Conservation (phyloP, 2,888 invertebrate species). For the Tillus elongatus region DNA sequence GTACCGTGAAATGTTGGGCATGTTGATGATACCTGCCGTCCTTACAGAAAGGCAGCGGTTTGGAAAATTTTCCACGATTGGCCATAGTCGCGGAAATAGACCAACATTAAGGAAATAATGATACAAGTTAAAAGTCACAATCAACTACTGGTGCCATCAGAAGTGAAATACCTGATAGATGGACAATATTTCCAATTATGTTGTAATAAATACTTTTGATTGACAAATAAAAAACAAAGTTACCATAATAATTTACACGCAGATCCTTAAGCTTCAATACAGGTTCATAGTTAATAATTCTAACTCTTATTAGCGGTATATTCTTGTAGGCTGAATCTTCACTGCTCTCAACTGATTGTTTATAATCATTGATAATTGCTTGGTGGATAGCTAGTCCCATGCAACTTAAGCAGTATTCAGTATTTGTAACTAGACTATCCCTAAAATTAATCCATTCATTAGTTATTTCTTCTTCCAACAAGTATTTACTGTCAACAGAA, state of each 20-base stretch:
- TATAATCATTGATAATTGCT: constrained; percentile 43
- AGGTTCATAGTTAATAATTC: constrained; percentile 56
- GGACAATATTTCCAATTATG: too few relatives aligned
- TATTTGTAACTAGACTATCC: constrained; percentile 56
- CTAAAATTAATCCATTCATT: constrained; percentile 46
- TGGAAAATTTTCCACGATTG: too few relatives aligned
- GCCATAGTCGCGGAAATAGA: too few relatives aligned
- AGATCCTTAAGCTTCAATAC: constrained; percentile 58
- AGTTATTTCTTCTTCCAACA: constrained; percentile 51
- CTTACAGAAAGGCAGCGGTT: too few relatives aligned
- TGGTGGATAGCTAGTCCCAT: constrained; percentile 75
- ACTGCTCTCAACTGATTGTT: constrained; percentile 40
- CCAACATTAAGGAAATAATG: too few relatives aligned
- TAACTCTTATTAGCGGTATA: constrained; percentile 46
- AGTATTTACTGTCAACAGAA: constrained; percentile 48
- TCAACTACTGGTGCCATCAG: too few relatives aligned
- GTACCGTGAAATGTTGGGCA: too few relatives aligned
- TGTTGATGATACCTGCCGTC: too few relatives aligned
- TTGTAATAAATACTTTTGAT: too few relatives aligned
- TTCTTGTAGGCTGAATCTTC: constrained; percentile 37
- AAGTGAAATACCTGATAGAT: too few relatives aligned
- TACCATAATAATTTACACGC: constrained; percentile 65
- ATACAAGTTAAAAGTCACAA: too few relatives aligned
- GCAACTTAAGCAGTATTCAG: constrained; percentile 58
- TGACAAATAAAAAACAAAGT: too few relatives aligned